Evolutionary conservation across 2,113 vertebrate species (phyloP).

Genomic region (Zeus faber): DNA sequence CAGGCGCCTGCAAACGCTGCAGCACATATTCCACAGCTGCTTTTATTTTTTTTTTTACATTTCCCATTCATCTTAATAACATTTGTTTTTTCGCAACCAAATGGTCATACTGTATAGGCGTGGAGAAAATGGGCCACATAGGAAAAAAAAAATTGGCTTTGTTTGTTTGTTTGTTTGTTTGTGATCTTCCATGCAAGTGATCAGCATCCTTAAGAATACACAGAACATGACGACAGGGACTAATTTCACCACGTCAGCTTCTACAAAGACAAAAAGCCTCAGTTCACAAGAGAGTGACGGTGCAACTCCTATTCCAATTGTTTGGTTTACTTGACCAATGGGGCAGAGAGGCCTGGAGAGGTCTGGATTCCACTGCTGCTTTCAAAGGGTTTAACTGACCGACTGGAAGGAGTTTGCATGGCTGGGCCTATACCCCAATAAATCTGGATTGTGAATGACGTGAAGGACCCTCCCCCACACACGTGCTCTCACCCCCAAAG

Average conservation of each 20-base stretch:
- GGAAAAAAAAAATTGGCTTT: too few relatives aligned
- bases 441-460: constrained; percentile 1
- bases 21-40: neutral
- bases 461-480: constrained; percentile 17
- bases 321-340: constrained; percentile 38
- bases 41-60: too few relatives aligned
- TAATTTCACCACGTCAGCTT: constrained; percentile 20
- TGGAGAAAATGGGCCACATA: too few relatives aligned
- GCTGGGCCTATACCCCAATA: neutral
- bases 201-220: neutral
- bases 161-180: too few relatives aligned
- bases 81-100: too few relatives aligned
- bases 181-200: too few relatives aligned
- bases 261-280: neutral
- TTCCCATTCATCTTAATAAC: too few relatives aligned
- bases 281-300: neutral
- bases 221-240: neutral
- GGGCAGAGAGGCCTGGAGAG: constrained; percentile 21
- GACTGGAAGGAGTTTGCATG: neutral
- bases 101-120: too few relatives aligned
- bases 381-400: constrained; percentile 13
- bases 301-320: constrained; percentile 35
- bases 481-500: constrained; percentile 6
- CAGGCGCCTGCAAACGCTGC: too few relatives aligned
- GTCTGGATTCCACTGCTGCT: constrained; percentile 36